Evolutionary conservation across 2,888 invertebrate species (phyloP), one percentile per base, ranked within the genome.

Genomic region (Ypsolopha scabrella): DNA sequence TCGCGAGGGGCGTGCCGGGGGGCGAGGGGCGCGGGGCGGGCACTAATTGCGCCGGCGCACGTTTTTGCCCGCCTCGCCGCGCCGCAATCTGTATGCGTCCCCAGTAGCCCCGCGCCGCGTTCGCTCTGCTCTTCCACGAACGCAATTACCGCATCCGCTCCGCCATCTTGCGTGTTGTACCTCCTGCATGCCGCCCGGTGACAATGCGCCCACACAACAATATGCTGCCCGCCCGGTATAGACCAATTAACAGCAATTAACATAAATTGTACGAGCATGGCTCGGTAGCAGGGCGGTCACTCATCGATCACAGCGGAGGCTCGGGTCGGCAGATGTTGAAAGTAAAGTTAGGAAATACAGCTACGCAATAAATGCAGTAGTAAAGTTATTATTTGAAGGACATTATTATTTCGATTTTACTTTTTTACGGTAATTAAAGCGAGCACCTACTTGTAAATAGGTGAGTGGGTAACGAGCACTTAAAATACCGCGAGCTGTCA

Each of bases 121-220:
- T 24, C 24, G 24, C 24, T 24, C 55, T 60, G 64, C 64, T 66
- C 60, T 83, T 82, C 83, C 76, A 71, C 77, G 83, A 82, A 83
- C 62, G 71, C 77, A 80, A 82, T 83, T 83, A 83, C 72, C 64
- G 78, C 80, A 72, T 75, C 80, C 79, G 78, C 68, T 66, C 79
- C 72, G 82, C 82, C 82, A 82, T 82, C 72, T 81, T 82, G 78
- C 64, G 3, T 46, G 54, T 53, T 41, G 33, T 8, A 51, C 53
- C 45, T 45, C 50, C 24, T 4, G 24, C 24, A 2, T 13, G 13
- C 38, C 38, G 14, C 11, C 7, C 46, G 46, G 34, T 34, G 7
- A 9, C 43, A 4, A 43, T 1, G 13, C 14, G 9, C 9, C 7
- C 33, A 44, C 6, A 14, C 6, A 7, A 9, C 14, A 6, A n/a